phyloP scores from a whole-genome alignment of 2,113 vertebrate genomes.

The Oryzias celebensis region DNA sequence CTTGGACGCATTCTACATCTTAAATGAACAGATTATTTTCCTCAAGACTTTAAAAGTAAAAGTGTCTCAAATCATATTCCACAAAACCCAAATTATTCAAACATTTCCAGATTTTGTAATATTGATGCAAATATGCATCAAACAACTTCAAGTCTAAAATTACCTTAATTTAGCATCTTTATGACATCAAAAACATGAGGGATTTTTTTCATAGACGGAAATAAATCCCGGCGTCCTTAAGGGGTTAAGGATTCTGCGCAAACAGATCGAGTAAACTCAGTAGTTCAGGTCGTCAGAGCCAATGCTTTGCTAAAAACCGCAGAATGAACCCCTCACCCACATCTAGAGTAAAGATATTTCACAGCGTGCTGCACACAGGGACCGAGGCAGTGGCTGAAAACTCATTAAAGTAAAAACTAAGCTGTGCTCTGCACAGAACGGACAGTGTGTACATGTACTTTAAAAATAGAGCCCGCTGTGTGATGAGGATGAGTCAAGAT shows the following conservation, averaged over 20 bases:
- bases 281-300: neutral
- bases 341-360: neutral
- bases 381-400: neutral
- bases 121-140: neutral
- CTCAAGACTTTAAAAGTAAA: too few species aligned
- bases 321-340: conserved; percentile 56
- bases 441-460: conserved; percentile 22
- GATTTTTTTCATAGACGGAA: too few species aligned
- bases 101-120: neutral
- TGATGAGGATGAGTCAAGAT: conserved; percentile 32
- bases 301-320: conserved; percentile 22
- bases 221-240: too few species aligned
- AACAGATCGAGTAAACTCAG: neutral
- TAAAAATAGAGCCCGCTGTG: conserved; percentile 42
- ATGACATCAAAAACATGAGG: too few species aligned
- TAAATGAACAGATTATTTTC: too few species aligned
- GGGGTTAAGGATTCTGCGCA: neutral
- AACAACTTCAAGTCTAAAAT: too few species aligned
- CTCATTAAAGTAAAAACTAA: too few species aligned
- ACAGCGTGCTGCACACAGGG: neutral
- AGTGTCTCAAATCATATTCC: too few species aligned
- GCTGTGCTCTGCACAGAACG: neutral
- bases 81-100: neutral
- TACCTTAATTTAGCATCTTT: too few species aligned
- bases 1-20: too few species aligned